Percentiles rank a stretch among this genome's conserved stretches.
Conservation (phyloP, 2,113 vertebrate species). For the Opisthocomus hoazin region DNA sequence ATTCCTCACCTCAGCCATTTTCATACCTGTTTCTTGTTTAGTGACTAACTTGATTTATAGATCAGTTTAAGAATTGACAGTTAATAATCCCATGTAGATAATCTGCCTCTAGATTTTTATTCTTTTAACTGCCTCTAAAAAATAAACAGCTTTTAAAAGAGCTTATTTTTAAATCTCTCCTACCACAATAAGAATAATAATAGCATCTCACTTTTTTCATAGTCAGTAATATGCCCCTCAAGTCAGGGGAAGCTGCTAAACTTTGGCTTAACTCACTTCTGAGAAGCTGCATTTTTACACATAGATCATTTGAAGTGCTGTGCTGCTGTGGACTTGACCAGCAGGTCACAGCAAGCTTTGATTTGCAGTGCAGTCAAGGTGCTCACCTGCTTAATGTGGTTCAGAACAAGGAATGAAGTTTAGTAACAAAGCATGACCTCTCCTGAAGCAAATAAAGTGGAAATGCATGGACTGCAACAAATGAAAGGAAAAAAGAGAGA, state of each 20-base stretch:
- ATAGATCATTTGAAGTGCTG: not conserved
- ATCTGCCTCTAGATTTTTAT: not conserved
- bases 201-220: not conserved
- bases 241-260: not conserved
- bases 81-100: not conserved
- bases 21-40: not conserved
- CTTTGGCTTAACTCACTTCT: not conserved
- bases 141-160: not conserved
- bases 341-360: not conserved
- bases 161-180: not conserved
- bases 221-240: not conserved
- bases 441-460: not conserved
- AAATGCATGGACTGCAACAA: not conserved
- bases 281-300: not conserved
- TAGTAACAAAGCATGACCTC: not conserved
- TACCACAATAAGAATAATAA: not conserved
- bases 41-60: not conserved
- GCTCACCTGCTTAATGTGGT: not conserved
- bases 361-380: not conserved
- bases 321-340: not conserved
- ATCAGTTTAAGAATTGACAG: not conserved
- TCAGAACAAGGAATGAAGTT: not conserved
- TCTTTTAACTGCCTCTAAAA: not conserved
- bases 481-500: not conserved
- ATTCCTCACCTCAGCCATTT: not conserved